A percentile compares a stretch with the other conserved stretches of the same genome.
Conservation (phyloP, 2,888 invertebrate genomes). For the Oscheius sp. region DNA sequence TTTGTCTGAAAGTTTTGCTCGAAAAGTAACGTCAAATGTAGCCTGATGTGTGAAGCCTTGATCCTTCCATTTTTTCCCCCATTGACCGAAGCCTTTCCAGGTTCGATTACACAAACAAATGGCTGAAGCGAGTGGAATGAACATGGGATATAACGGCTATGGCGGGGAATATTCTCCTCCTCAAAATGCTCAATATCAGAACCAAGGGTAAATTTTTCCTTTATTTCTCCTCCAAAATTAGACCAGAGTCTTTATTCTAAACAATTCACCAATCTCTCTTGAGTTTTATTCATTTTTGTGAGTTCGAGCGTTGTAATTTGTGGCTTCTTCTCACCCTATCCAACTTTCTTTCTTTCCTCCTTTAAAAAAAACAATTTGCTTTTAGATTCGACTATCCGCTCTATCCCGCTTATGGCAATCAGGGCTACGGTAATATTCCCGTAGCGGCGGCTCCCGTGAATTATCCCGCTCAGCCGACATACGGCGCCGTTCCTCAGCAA, state of each 20-base stretch:
- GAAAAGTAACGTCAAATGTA: too few species aligned
- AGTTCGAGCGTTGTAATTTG: not conserved
- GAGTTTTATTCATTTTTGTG: not conserved
- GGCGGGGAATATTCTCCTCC: slow-evolving; percentile 60
- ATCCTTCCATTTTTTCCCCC: not conserved
- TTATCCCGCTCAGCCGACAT: slow-evolving; percentile 30
- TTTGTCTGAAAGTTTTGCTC: not conserved
- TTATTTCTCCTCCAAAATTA: not conserved
- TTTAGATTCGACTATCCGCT: slow-evolving; percentile 39
- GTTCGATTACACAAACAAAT: slow-evolving; percentile 64
- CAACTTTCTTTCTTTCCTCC: not conserved
- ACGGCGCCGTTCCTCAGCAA: slow-evolving; percentile 28
- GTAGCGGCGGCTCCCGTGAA: slow-evolving; percentile 47
- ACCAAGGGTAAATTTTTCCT: slow-evolving; percentile 15
- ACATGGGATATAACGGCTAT: slow-evolving; percentile 37
- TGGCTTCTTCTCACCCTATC: not conserved
- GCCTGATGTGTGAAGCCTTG: slow-evolving; percentile 1
- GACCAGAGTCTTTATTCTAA: not conserved
- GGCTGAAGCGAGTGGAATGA: slow-evolving; percentile 51
- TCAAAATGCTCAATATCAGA: slow-evolving; percentile 25
- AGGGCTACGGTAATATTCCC: slow-evolving; percentile 34
- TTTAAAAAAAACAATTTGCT: not conserved
- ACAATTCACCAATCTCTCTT: not conserved
- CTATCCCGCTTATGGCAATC: slow-evolving; percentile 35
- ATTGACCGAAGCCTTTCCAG: slow-evolving; percentile 33